Evolutionary conservation across 2,113 vertebrate genomes (phyloP).

Genomic region (Syngnathus scovelli): DNA sequence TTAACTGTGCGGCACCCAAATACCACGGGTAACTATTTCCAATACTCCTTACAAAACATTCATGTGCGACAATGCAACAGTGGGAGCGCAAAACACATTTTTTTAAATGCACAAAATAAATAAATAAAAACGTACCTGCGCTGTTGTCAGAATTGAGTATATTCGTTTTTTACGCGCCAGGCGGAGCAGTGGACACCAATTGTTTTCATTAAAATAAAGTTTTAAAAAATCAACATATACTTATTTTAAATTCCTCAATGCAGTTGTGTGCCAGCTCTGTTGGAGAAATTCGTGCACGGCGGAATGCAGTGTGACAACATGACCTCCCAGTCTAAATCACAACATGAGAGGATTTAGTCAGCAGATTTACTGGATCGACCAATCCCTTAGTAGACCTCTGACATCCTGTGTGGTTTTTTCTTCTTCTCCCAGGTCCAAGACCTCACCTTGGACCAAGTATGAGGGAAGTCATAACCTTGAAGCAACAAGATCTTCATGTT

Average conservation of each 20-base stretch:
- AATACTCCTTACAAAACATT: background rate
- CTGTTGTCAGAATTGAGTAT: background rate
- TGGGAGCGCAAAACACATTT: background rate
- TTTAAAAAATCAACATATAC: background rate
- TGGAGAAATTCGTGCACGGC: constrained; percentile 30
- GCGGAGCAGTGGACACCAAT: constrained; percentile 1
- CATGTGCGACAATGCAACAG: background rate
- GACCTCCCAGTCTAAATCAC: constrained; percentile 53
- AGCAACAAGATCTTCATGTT: background rate
- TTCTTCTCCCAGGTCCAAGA: background rate
- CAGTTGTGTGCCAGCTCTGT: background rate
- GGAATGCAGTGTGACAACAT: constrained; percentile 46
- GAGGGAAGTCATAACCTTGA: background rate
- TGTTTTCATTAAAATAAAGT: constrained; percentile 6
- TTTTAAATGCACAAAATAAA: background rate
- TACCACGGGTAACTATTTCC: background rate
- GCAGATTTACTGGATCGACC: constrained; percentile 60
- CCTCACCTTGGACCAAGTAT: background rate
- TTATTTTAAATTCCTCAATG: background rate
- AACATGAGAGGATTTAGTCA: constrained; percentile 55
- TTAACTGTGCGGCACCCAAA: background rate
- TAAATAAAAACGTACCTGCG: background rate
- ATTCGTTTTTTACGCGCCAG: background rate
- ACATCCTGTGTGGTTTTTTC: constrained; percentile 20
- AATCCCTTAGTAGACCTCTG: constrained; percentile 45